phyloP scores from a whole-genome alignment of 2,888 invertebrate species.

The Carpatolechia fugitivella region DNA sequence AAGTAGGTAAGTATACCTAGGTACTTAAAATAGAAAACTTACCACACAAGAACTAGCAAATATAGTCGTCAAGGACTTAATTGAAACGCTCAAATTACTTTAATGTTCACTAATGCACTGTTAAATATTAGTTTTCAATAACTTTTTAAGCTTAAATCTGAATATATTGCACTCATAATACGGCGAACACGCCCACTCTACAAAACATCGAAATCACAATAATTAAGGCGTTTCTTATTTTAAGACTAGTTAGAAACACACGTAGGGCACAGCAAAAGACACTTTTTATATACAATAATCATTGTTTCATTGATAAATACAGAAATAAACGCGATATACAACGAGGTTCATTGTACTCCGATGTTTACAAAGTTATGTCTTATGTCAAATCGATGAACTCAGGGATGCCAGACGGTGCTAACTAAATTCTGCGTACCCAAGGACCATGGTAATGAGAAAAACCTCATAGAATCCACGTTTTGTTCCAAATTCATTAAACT shows the following conservation, averaged over 20 bases:
- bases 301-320: slow-evolving; percentile 41
- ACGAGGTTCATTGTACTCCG: slow-evolving; percentile 61
- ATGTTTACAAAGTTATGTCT: slow-evolving; percentile 59
- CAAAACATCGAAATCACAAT: slow-evolving; percentile 15
- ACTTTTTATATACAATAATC: slow-evolving; percentile 48
- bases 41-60: neutral
- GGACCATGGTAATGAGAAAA: too few relatives aligned
- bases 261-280: slow-evolving; percentile 28
- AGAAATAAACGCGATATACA: slow-evolving; percentile 25
- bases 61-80: too few relatives aligned
- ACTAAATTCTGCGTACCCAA: neutral
- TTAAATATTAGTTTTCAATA: neutral
- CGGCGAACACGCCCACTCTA: slow-evolving; percentile 47
- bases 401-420: neutral
- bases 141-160: slow-evolving; percentile 21
- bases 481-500: too few relatives aligned
- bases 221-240: slow-evolving; percentile 19
- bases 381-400: slow-evolving; percentile 31
- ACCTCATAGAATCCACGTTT: too few relatives aligned
- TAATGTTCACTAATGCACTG: too few relatives aligned
- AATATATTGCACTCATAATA: slow-evolving; percentile 23
- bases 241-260: slow-evolving; percentile 19
- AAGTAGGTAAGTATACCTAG: neutral
- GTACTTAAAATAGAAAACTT: neutral
- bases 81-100: too few relatives aligned